Evolutionary conservation across 2,113 vertebrate genomes (phyloP).

Genomic region (Tachuris rubrigastra): DNA sequence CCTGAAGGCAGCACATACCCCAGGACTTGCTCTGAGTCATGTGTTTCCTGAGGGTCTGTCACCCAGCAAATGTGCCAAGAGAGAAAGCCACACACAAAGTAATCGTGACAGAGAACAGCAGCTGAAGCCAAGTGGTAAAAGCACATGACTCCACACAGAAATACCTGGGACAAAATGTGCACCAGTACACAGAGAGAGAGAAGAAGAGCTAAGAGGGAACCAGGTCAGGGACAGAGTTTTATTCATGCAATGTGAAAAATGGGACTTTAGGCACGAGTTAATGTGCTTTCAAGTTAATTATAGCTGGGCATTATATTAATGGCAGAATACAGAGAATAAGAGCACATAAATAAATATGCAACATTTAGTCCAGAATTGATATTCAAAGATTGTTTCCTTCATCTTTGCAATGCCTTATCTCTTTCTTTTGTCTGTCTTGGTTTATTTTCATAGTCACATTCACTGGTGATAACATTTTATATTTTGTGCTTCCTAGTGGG

Average conservation of each 20-base stretch:
- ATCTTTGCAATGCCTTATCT: background rate
- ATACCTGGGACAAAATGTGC: slow-evolving; percentile 31
- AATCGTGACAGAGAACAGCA: background rate
- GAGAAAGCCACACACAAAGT: background rate
- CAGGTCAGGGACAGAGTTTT: background rate
- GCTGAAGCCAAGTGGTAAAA: background rate
- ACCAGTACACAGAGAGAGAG: background rate
- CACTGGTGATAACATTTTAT: slow-evolving; percentile 48
- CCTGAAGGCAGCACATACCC: background rate
- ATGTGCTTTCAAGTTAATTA: background rate
- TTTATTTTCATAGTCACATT: slow-evolving; percentile 38
- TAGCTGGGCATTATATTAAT: background rate
- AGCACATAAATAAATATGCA: background rate
- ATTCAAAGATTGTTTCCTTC: background rate
- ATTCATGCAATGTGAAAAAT: background rate
- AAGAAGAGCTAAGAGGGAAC: background rate
- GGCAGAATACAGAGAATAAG: background rate
- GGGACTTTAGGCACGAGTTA: background rate
- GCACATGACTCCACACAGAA: background rate
- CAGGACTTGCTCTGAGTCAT: background rate
- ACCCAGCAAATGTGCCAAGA: background rate
- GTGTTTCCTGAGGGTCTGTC: slow-evolving; percentile 2
- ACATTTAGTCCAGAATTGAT: background rate
- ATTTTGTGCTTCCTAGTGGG: slow-evolving; percentile 52
- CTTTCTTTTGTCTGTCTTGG: slow-evolving; percentile 28